Base-by-base conservation (phyloP, 2,888 invertebrate genomes). In the Litoditis marina region DNA sequence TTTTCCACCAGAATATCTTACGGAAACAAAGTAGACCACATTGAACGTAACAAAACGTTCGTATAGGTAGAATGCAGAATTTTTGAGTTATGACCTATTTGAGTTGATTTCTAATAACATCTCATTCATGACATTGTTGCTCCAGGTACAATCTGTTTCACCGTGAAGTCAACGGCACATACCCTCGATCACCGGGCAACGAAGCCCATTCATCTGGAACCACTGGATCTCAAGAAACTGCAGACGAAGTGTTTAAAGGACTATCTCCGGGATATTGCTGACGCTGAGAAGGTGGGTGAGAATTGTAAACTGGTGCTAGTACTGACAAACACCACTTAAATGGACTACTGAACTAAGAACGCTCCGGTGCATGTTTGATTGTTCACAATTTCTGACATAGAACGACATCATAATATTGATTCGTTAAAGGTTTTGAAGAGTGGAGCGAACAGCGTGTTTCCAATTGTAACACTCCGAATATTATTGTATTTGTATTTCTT, bases 161-260 rank as follows among this genome's bases (percentile, higher is more conserved):
- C 77, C 8, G 65, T 76, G 39, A 77, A 76, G 52, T 76, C 80
- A 7, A 67, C 69, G 27, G 78, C 77, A 3, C 80, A 80, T 47
- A 73, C 76, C 7, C 47, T 71, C 19, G 69, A 68, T 44, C 46
- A 67, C 2, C 58, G 65, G 22, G 66, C 69, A 1, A 74, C 69
- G 27, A 68, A 65, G 46, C 76, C 76, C 11, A 78, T 81, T 60
- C 81, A 81, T 62, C 56, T 81, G 58, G 81, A 81, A 63, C 81
- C 81, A 6, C 58, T 81, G 44, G 81, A 81, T 61, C 55, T 81
- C 62, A 81, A 81, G 52, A 74, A 76, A 59, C 69, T 81, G 4
- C 81, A 81, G 59, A 78, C 77, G 19, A 81, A 81, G 60, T 80
- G 81, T 69, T 68, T 81, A 22, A 75, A 69, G 61, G 80, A 81